Conservation (phyloP, 2,797 vertebrate genomes). For the Alca torda region DNA sequence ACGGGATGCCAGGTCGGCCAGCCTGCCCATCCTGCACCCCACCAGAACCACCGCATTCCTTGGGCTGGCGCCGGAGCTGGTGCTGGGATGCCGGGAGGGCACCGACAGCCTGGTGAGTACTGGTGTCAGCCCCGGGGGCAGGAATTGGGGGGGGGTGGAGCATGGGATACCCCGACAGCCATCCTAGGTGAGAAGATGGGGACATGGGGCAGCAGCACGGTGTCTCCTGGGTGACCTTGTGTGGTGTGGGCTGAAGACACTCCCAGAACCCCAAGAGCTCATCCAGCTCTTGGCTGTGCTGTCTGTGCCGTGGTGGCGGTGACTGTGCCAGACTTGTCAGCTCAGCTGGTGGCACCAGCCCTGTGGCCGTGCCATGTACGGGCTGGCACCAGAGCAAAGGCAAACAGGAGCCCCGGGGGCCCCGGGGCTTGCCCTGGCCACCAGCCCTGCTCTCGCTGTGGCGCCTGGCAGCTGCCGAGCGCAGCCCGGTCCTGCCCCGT, state of each 20-base stretch:
- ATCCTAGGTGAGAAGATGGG: neutral
- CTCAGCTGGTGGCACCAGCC: neutral
- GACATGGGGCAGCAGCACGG: fast-evolving
- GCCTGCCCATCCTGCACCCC: slow-evolving; percentile 86
- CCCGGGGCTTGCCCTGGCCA: fast-evolving
- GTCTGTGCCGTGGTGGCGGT: fast-evolving
- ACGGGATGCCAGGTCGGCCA: slow-evolving; percentile 84
- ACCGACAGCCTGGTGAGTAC: slow-evolving; percentile 71
- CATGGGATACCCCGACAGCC: fast-evolving
- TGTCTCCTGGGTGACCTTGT: neutral
- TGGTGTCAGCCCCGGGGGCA: neutral
- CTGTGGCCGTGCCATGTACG: neutral
- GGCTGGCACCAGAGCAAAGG: neutral
- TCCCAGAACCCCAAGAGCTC: fast-evolving
- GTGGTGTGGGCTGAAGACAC: neutral
- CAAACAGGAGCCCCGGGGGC: neutral
- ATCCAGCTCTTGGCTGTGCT: neutral
- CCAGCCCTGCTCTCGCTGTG: fast-evolving
- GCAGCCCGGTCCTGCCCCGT: neutral
- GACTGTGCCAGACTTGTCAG: neutral
- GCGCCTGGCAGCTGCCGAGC: neutral
- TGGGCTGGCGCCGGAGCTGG: slow-evolving; percentile 55
- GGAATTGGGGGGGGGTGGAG: neutral
- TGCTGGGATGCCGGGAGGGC: slow-evolving; percentile 55
- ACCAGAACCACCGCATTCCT: slow-evolving; percentile 76